Percentiles rank a stretch among this genome's conserved stretches.
Conservation (phyloP, 2,113 vertebrate species). For the Orycteropus afer region DNA sequence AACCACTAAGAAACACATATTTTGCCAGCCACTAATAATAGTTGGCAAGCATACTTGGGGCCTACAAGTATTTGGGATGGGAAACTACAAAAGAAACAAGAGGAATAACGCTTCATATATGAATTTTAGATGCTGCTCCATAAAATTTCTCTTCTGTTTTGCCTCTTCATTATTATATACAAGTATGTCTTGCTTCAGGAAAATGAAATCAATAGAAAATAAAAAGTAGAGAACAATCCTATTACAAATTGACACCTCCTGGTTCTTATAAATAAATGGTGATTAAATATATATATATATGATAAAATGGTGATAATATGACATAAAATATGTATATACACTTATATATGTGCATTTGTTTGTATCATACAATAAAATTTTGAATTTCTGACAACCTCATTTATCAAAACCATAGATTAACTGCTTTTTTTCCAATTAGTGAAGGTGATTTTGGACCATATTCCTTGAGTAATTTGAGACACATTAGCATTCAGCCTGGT, state of each 20-base stretch:
- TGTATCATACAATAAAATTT: not conserved
- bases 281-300: not conserved
- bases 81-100: not conserved
- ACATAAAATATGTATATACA: not conserved
- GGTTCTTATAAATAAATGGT: not conserved
- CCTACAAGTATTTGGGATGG: not conserved
- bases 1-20: conserved; percentile 25
- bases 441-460: conserved; percentile 43
- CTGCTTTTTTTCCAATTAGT: not conserved
- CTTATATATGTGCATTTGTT: not conserved
- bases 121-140: not conserved
- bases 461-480: conserved; percentile 59
- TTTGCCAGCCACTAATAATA: conserved; percentile 27
- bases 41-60: not conserved
- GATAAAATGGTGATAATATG: not conserved
- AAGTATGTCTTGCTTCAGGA: conserved; percentile 28
- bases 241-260: conserved; percentile 8
- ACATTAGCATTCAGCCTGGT: conserved; percentile 44
- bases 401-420: conserved; percentile 17
- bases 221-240: not conserved
- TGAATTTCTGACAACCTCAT: conserved; percentile 10
- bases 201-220: conserved; percentile 44
- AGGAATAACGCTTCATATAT: not conserved
- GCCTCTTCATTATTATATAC: not conserved
- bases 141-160: conserved; percentile 31